Conservation (phyloP, 2,797 vertebrate species). For the Pelobates cultripes region DNA sequence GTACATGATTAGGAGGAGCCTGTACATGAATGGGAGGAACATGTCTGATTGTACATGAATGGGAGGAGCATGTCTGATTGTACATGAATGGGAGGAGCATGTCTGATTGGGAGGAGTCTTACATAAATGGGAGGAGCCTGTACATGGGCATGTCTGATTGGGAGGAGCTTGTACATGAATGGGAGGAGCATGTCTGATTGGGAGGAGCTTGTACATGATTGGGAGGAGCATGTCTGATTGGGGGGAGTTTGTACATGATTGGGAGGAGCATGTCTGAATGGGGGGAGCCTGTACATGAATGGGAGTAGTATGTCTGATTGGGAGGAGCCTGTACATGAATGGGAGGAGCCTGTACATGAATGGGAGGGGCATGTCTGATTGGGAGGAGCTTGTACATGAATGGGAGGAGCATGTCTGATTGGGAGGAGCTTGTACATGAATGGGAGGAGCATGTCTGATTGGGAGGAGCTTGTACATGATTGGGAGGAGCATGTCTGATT, state of each 20-base stretch:
- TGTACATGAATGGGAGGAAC: background rate
- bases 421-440: background rate
- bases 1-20: background rate
- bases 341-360: background rate
- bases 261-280: background rate
- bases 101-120: background rate
- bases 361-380: background rate
- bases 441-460: background rate
- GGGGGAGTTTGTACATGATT: background rate
- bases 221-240: background rate
- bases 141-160: background rate
- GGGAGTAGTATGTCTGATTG: background rate
- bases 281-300: background rate
- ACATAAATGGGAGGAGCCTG: background rate
- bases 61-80: constrained; percentile 49
- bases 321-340: background rate
- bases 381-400: background rate
- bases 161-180: background rate
- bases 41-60: no score
- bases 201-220: background rate
- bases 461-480: background rate
- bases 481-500: no score
- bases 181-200: background rate
- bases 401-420: no score
- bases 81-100: no score